These are phyloP conservation scores for Abscondita cerata DNA, from an alignment of 2,888 invertebrate genomes.

Conservation along the genomic window DNA sequence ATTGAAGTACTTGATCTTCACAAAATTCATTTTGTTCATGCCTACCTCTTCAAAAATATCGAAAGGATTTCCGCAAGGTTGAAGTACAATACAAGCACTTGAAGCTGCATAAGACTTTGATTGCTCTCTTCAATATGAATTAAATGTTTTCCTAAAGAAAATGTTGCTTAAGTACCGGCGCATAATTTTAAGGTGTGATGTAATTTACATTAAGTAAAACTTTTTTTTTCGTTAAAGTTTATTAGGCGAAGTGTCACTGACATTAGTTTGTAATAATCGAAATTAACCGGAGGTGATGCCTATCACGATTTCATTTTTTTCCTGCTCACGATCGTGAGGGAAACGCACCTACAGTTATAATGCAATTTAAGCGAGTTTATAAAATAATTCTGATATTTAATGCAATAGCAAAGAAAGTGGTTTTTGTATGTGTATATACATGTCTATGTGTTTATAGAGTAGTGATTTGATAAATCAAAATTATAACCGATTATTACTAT, in stretches of 20 bases:
- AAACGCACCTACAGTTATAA: conserved; percentile 9
- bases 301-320: conserved; percentile 3
- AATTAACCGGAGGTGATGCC: conserved; percentile 10
- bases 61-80: not conserved
- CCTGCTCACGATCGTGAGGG: not conserved
- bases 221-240: not conserved
- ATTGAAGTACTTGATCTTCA: too few relatives aligned
- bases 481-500: not conserved
- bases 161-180: not conserved
- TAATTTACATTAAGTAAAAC: too few relatives aligned
- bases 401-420: conserved; percentile 1
- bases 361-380: conserved; percentile 6
- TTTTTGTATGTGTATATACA: too few relatives aligned
- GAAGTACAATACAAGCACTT: conserved; percentile 1
- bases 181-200: too few relatives aligned
- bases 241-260: conserved; percentile 2
- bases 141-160: not conserved
- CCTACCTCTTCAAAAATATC: not conserved
- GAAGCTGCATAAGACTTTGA: not conserved
- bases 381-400: not conserved
- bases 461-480: too few relatives aligned
- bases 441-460: too few relatives aligned
- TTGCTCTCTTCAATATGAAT: not conserved
- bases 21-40: too few relatives aligned
- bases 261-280: not conserved